phyloP scores from a whole-genome alignment of 2,888 invertebrate genomes.

The Caradrina kadenii region DNA sequence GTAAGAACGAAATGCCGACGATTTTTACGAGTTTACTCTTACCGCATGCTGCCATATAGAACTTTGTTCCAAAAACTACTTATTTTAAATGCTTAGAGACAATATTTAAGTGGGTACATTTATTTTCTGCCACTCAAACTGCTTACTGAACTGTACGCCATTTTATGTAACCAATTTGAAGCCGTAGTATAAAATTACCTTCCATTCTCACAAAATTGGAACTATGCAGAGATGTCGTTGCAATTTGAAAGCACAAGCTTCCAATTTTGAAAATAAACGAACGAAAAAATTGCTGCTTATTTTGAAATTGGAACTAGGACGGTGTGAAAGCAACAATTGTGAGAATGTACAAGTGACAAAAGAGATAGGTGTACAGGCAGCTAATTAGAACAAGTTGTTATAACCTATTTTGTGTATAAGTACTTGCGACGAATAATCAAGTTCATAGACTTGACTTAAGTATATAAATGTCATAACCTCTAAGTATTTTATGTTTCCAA shows the following conservation, averaged over 20 bases:
- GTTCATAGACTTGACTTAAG: not conserved
- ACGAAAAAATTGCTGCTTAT: slow-evolving; percentile 17
- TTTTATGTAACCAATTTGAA: slow-evolving; percentile 12
- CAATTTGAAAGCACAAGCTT: slow-evolving; percentile 44
- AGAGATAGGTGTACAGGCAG: not conserved
- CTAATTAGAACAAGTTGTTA: slow-evolving; percentile 4
- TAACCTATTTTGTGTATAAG: not conserved
- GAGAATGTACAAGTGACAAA: slow-evolving; percentile 14
- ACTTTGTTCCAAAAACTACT: not conserved
- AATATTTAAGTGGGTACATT: not conserved
- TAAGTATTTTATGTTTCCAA: not conserved
- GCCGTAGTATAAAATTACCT: slow-evolving; percentile 34
- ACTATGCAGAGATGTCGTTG: slow-evolving; percentile 32
- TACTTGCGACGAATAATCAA: not conserved
- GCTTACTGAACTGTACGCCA: slow-evolving; percentile 3
- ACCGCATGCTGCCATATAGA: too few species aligned
- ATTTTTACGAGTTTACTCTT: too few species aligned
- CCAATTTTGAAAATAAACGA: slow-evolving; percentile 47
- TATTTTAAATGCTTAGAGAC: not conserved
- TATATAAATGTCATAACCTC: not conserved
- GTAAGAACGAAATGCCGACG: too few species aligned
- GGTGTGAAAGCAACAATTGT: slow-evolving; percentile 17
- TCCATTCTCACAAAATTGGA: slow-evolving; percentile 45
- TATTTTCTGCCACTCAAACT: slow-evolving; percentile 10
- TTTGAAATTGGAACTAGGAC: slow-evolving; percentile 37